Conservation (phyloP, 1,140 invertebrate species). For the Hestina assimilis region DNA sequence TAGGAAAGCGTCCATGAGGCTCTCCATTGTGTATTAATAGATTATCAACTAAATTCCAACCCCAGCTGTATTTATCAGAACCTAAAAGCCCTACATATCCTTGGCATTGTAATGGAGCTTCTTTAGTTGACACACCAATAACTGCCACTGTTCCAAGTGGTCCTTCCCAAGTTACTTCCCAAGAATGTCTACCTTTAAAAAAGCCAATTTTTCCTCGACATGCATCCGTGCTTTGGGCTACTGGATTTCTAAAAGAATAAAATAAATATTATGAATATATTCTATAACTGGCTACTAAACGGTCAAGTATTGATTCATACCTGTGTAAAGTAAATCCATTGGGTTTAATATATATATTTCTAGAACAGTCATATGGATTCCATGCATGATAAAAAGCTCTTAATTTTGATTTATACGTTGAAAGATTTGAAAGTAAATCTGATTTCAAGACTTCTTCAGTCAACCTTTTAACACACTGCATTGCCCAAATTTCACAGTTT, state of each 20-base stretch:
- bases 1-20: slow-evolving; percentile 95
- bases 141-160: slow-evolving; percentile 97
- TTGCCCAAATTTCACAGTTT: slow-evolving; percentile 97
- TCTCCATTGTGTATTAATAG: slow-evolving; percentile 97
- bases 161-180: slow-evolving; percentile 99
- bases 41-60: slow-evolving; percentile 99
- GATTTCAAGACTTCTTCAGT: slow-evolving; percentile 95
- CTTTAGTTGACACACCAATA: slow-evolving; percentile 96
- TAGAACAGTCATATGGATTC: slow-evolving; percentile 98
- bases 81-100: slow-evolving; percentile 97
- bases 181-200: slow-evolving; percentile 94
- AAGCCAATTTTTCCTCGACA: slow-evolving; percentile 97
- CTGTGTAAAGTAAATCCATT: slow-evolving; percentile 98
- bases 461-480: slow-evolving; percentile 92
- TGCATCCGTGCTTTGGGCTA: slow-evolving; percentile 99
- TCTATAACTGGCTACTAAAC: background rate
- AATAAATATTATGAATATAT: background rate
- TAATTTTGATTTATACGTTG: slow-evolving; percentile 96
- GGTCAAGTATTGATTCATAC: slow-evolving; percentile 32
- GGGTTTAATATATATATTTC: slow-evolving; percentile 97
- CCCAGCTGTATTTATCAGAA: slow-evolving; percentile 98
- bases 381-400: slow-evolving; percentile 97
- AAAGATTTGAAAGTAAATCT: slow-evolving; percentile 92
- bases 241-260: slow-evolving; percentile 87
- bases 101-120: slow-evolving; percentile 92